Evolutionary conservation across 1,140 invertebrate genomes (phyloP), one percentile per base, ranked within the genome.

Genomic region (Eueides isabella): DNA sequence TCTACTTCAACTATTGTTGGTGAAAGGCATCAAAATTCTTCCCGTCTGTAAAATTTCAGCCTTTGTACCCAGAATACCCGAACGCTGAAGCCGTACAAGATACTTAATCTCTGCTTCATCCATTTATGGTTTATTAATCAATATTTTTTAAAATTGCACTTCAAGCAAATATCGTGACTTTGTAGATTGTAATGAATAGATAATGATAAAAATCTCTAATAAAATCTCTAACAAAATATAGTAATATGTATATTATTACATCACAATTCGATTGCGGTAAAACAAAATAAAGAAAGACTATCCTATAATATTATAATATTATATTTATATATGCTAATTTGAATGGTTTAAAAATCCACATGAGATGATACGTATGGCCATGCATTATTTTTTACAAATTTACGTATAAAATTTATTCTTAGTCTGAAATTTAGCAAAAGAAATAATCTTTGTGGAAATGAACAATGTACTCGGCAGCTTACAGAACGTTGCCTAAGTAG

Each of bases 31-130:
- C 84, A 82, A 86, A 84, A 86, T 85, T 87, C 84, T 87, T 87
- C 72, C 71, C 74, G 80, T 81, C 82, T 80, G 83, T 79, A 82
- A 84, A 84, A 82, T 86, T 81, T 82, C 63, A 79, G 76, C 80
- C 82, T 89, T 89, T 89, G 84, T 85, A 69, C 41, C 67, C 64
- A 48, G 67, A 76, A 80, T 72, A 71, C 68, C 74, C 71, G 80
- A 82, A 80, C 61, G 81, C 65, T 72, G 82, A 86, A 87, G 80
- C 80, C 83, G 71, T 79, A 79, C 72, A 84, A 85, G 81, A 87
- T 84, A 83, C 81, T 85, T 87, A 88, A 87, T 88, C 84, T 84
- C 83, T 82, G 80, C 75, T 78, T 78, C 76, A 76, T 79, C 79
- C 79, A 76, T 78, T 85, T 84, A 77, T 86, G 81, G 82, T 80